These are phyloP conservation scores for Leucophenga montana DNA, from an alignment of 2,888 invertebrate species.

Conservation along the genomic window DNA sequence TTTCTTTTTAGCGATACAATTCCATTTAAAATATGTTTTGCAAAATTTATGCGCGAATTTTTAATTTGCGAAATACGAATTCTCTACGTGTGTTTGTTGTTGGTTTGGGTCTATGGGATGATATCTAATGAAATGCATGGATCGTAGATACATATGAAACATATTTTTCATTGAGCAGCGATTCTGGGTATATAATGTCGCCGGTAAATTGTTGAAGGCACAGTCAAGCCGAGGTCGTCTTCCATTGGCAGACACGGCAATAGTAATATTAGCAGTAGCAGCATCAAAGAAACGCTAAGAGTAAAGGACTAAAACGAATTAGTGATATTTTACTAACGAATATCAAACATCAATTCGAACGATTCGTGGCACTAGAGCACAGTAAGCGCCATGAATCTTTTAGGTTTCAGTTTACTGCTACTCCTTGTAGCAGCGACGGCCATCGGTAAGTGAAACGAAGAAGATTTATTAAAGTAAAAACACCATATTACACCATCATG, in stretches of 20 bases:
- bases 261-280: neutral
- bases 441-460: neutral
- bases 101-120: neutral
- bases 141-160: neutral
- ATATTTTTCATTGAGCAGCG: neutral
- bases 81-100: neutral
- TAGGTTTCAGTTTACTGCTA: conserved; percentile 4
- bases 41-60: conserved; percentile 6
- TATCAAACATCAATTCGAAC: neutral
- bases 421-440: conserved; percentile 15
- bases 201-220: neutral
- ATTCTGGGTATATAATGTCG: conserved; percentile 20
- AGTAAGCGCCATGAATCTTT: neutral
- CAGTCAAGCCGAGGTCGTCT: conserved; percentile 7
- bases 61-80: conserved; percentile 6
- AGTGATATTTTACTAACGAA: neutral
- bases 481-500: neutral
- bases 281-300: too few species aligned
- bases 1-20: too few species aligned
- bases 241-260: neutral
- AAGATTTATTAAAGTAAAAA: neutral
- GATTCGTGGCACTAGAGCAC: neutral
- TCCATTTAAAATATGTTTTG: neutral
- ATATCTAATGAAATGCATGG: conserved; percentile 9
- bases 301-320: too few species aligned